Percentiles rank a stretch among this genome's conserved stretches.
These are phyloP conservation scores for Rhagophthalmus giganteus DNA, from an alignment of 2,888 invertebrate genomes.

Conservation along the genomic window DNA sequence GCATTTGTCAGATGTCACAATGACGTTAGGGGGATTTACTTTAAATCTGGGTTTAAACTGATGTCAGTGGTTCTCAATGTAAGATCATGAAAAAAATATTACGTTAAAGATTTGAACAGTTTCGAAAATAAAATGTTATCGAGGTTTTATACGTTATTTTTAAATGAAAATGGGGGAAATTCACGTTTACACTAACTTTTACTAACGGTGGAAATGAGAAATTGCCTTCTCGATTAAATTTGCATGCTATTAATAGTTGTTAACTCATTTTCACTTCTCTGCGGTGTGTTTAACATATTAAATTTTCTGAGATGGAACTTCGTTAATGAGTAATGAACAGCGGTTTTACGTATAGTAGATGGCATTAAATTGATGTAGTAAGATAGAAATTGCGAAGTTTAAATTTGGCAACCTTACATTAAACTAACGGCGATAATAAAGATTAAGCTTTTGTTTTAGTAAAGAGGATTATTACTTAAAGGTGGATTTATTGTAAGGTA, in stretches of 20 bases:
- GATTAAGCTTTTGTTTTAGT: background rate
- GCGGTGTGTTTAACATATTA: background rate
- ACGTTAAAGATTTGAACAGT: background rate
- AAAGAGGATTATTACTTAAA: background rate
- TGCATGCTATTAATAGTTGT: background rate
- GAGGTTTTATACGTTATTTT: too few relatives aligned
- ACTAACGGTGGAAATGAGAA: background rate
- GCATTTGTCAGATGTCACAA: slow-evolving; percentile 27
- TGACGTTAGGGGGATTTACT: slow-evolving; percentile 13
- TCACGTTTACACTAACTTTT: too few relatives aligned
- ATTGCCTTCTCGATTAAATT: background rate
- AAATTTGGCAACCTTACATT: background rate
- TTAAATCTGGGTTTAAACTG: slow-evolving; percentile 3
- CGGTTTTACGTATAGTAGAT: background rate
- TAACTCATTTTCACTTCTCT: background rate
- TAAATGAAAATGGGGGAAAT: too few relatives aligned
- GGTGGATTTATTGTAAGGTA: too few relatives aligned
- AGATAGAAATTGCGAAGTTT: background rate
- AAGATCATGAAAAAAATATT: background rate
- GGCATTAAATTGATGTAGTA: background rate
- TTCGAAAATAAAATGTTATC: background rate
- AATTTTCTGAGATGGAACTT: background rate
- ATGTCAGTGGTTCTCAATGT: slow-evolving; percentile 11
- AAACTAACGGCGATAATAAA: background rate
- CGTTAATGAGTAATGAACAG: background rate